Conservation (phyloP, 2,888 invertebrate genomes). For the Mesodorylaimus sp. region DNA sequence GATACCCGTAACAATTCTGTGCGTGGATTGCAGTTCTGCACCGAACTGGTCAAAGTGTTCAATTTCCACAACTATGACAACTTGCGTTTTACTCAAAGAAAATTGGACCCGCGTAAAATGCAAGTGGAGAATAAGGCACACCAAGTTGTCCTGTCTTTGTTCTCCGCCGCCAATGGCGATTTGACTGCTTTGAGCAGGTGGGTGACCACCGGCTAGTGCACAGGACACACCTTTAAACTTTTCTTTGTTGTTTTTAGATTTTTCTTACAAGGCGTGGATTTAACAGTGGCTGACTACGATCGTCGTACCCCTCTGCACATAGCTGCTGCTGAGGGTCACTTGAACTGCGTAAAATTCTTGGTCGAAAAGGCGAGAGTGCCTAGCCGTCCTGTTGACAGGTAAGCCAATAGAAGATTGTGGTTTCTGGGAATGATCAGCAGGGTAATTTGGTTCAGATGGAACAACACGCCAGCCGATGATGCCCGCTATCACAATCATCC, state of each 20-base stretch:
- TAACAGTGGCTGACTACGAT: constrained; percentile 77
- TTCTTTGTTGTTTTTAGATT: constrained; percentile 18
- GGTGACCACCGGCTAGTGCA: no score
- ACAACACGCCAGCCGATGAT: constrained; percentile 71
- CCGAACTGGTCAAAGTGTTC: constrained; percentile 66
- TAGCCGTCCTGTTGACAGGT: constrained; percentile 55
- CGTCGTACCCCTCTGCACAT: constrained; percentile 80
- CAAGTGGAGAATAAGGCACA: constrained; percentile 76
- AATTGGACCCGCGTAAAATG: constrained; percentile 44
- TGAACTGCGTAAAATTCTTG: constrained; percentile 69
- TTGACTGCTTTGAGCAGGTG: constrained; percentile 79
- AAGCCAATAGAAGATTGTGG: no score
- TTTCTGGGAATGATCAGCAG: no score
- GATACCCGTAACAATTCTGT: constrained; percentile 74
- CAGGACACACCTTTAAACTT: no score
- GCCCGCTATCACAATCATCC: constrained; percentile 64
- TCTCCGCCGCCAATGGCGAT: constrained; percentile 84
- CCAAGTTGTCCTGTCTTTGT: constrained; percentile 74
- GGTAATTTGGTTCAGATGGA: constrained; percentile 46
- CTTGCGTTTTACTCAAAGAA: constrained; percentile 33
- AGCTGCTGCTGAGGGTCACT: constrained; percentile 77
- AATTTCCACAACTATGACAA: constrained; percentile 96
- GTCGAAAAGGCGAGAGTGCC: constrained; percentile 64
- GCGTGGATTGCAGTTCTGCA: constrained; percentile 79
- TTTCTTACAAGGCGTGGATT: constrained; percentile 66